Evolutionary conservation across 2,888 invertebrate species (phyloP), one percentile per base, ranked within the genome.

Genomic region (Zygaena filipendulae): DNA sequence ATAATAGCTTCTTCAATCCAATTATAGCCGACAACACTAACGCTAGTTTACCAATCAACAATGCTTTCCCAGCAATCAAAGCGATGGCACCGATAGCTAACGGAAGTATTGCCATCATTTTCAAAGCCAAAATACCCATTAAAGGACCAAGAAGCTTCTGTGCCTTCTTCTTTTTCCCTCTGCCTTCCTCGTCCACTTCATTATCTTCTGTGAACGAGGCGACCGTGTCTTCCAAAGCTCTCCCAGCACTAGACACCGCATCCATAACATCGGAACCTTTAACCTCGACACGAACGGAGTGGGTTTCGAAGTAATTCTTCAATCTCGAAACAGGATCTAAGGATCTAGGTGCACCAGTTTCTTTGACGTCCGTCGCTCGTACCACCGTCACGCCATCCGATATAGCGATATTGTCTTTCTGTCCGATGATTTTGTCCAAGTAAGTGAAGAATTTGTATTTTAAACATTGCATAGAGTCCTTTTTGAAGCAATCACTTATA

Each of bases 401-500:
- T 22, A 92, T 64, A 5, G 89, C 85, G 53, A 91, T 91, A 36
- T 86, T 86, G 52, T 92, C 92, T 61, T 90, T 91, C 45, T 88
- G 87, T 25, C 87, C 87, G 34, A 92, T 81, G 81, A 90, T 88
- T 68, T 92, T 92, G 77, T 92, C 92, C 43, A 92, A 90, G 68
- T 88, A 91, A 11, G 90, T 87, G 80, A 92, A 91, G 56, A 92
- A 85, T 61, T 92, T 92, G 81, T 91, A 90, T 66, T 92, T 92
- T 50, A 92, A 85, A 63, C 92, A 92, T 64, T 89, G 87, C 44
- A 90, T 86, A 13, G 92, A 91, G 56, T 92, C 92, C 67, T 92
- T 92, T 50, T 87, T 84, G 39, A 91, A 70, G 58, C 92, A 92
- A 52, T 92, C 92, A 57, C 87, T 87, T 50, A 87, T 81, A 51